A percentile compares a stretch with the other conserved stretches of the same genome.
phyloP scores from a whole-genome alignment of 2,797 vertebrate genomes.

The Odontamblyopus lacepedii region DNA sequence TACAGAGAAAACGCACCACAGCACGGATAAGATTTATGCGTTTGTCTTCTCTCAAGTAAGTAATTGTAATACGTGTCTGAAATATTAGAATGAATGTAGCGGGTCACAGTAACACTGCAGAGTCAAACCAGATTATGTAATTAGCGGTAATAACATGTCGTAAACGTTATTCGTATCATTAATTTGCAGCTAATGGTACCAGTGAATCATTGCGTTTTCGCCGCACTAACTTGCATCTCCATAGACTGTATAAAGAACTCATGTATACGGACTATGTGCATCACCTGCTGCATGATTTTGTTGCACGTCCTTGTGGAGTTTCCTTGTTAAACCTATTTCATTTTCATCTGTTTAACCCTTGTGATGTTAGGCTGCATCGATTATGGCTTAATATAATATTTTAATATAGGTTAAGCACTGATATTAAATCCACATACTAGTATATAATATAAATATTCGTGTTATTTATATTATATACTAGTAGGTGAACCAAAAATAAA shows the following conservation, averaged over 20 bases:
- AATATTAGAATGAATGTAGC: neutral
- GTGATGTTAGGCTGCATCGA: neutral
- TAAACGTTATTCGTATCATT: neutral
- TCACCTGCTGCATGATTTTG: neutral
- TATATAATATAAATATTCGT: no score
- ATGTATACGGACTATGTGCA: no score
- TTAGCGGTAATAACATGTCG: neutral
- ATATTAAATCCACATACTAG: neutral
- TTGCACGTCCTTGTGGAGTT: neutral
- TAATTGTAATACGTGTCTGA: neutral
- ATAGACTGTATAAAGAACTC: no score
- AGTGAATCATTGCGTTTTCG: no score
- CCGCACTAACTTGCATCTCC: neutral
- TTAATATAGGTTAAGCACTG: neutral
- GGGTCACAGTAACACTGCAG: no score
- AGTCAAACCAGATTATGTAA: neutral
- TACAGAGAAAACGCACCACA: neutral
- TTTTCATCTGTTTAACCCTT: neutral
- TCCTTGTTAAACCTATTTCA: neutral
- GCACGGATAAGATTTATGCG: neutral
- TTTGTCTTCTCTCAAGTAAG: conserved; percentile 17
- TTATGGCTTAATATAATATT: neutral
- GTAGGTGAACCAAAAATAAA: neutral
- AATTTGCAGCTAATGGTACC: neutral
- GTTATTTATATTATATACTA: neutral